These are phyloP conservation scores for Hemicentrotus pulcherrimus DNA, from an alignment of 35 echinoderm and acorn worm species.

Conservation along the genomic window DNA sequence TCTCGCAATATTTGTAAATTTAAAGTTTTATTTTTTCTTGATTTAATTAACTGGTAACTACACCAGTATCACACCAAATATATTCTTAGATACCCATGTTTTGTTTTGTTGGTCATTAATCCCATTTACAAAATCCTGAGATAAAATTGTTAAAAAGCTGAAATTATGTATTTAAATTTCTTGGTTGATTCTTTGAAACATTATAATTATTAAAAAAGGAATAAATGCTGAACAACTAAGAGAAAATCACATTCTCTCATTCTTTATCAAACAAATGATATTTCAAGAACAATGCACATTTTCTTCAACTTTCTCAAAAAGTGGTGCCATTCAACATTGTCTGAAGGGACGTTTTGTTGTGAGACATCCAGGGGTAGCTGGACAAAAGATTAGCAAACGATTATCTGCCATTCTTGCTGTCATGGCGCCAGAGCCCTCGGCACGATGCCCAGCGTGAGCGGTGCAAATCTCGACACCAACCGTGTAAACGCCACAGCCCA, in stretches of 20 bases:
- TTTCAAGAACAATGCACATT: background rate
- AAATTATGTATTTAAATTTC: too few relatives aligned
- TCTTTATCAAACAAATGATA: too few relatives aligned
- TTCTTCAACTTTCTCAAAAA: background rate
- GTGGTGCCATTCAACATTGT: background rate
- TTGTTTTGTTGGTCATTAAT: too few relatives aligned
- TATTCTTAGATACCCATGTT: too few relatives aligned
- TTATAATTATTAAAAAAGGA: background rate
- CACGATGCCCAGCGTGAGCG: background rate
- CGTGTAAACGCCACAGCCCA: constrained; percentile 20
- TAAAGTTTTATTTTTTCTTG: too few relatives aligned
- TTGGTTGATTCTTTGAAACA: too few relatives aligned
- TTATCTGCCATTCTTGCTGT: constrained; percentile 32
- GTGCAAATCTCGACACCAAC: constrained; percentile 31
- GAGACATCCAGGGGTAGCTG: constrained; percentile 4
- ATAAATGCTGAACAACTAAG: background rate
- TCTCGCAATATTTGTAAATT: too few relatives aligned
- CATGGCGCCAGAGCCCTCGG: constrained; percentile 38
- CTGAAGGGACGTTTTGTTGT: background rate
- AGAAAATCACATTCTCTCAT: too few relatives aligned
- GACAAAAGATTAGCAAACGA: constrained; percentile 30
- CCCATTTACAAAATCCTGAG: too few relatives aligned
- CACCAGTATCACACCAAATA: too few relatives aligned
- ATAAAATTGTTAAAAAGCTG: too few relatives aligned
- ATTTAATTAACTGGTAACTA: too few relatives aligned